Percentiles rank a stretch among this genome's conserved stretches.
These are phyloP conservation scores for Anguilla pacifica DNA, from an alignment of 2,797 vertebrate genomes.

Conservation along the genomic window DNA sequence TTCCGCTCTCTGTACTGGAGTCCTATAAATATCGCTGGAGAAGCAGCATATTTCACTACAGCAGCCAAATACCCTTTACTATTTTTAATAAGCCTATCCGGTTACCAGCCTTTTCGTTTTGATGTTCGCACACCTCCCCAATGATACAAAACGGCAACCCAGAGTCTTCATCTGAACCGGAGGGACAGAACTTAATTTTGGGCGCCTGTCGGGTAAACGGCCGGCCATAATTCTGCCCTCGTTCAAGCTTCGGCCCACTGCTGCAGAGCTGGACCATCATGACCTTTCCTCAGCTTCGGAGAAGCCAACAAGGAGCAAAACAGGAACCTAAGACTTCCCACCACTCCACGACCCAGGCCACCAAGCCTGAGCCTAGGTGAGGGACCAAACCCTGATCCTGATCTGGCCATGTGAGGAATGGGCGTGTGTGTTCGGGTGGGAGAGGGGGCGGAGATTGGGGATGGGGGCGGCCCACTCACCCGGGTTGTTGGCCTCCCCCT, in stretches of 20 bases:
- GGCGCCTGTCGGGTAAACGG: not conserved
- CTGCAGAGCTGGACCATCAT: not conserved
- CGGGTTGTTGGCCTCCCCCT: slow-evolving; percentile 94
- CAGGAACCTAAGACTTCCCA: not conserved
- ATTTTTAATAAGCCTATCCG: slow-evolving; percentile 61
- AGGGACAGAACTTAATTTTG: slow-evolving; percentile 5
- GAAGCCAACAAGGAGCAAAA: not conserved
- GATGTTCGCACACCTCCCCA: slow-evolving; percentile 70
- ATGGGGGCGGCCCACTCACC: slow-evolving; percentile 72
- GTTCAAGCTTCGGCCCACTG: not conserved
- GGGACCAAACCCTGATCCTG: no score
- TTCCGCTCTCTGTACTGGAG: slow-evolving; percentile 20
- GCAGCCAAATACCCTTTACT: slow-evolving; percentile 43
- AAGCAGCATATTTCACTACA: slow-evolving; percentile 41
- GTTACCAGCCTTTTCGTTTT: slow-evolving; percentile 80
- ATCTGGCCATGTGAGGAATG: not conserved
- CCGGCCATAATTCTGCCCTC: no score
- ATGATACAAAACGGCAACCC: slow-evolving; percentile 62
- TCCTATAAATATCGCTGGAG: slow-evolving; percentile 42
- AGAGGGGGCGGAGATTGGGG: slow-evolving; percentile 17
- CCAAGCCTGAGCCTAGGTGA: not conserved
- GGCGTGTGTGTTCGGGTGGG: not conserved
- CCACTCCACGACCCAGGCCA: not conserved
- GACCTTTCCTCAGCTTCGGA: not conserved
- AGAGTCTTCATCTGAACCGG: slow-evolving; percentile 40